A percentile compares a stretch with the other conserved stretches of the same genome.
Evolutionary conservation across 2,113 vertebrate species (phyloP).

Genomic region (Okapia johnstoni): DNA sequence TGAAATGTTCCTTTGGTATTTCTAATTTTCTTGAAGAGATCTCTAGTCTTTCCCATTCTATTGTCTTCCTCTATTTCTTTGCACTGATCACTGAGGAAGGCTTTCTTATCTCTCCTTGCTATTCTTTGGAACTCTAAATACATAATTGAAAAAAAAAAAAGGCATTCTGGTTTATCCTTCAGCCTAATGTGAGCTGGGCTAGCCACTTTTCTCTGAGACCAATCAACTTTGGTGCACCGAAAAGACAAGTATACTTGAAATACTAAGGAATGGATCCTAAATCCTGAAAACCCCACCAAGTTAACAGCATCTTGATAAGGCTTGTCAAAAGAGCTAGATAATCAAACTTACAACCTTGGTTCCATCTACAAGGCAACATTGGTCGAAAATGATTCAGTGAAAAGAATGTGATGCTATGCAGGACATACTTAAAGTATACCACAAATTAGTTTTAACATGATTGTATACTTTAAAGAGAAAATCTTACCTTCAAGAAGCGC

Average conservation of each 20-base stretch:
- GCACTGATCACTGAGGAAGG: not conserved
- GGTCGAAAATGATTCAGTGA: conserved; percentile 1
- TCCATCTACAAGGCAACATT: conserved; percentile 19
- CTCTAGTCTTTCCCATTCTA: not conserved
- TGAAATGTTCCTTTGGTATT: not conserved
- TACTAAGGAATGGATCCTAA: not conserved
- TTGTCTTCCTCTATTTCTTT: not conserved
- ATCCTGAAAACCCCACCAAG: not conserved
- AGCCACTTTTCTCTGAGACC: not conserved
- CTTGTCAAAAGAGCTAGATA: not conserved
- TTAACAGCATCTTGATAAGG: not conserved
- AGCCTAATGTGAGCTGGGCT: not conserved
- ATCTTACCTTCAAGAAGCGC: conserved; percentile 1
- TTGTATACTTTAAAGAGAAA: conserved; percentile 5
- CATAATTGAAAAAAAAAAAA: not conserved
- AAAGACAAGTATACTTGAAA: not conserved
- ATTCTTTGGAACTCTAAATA: not conserved
- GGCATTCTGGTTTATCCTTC: conserved; percentile 3
- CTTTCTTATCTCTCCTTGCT: not conserved
- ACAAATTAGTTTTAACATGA: not conserved
- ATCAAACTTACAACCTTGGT: not conserved
- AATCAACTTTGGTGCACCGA: not conserved
- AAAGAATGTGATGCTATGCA: not conserved
- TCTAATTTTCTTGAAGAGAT: not conserved
- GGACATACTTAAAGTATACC: not conserved